Conservation (phyloP, 2,888 invertebrate genomes). For the Amphipoea oculea region DNA sequence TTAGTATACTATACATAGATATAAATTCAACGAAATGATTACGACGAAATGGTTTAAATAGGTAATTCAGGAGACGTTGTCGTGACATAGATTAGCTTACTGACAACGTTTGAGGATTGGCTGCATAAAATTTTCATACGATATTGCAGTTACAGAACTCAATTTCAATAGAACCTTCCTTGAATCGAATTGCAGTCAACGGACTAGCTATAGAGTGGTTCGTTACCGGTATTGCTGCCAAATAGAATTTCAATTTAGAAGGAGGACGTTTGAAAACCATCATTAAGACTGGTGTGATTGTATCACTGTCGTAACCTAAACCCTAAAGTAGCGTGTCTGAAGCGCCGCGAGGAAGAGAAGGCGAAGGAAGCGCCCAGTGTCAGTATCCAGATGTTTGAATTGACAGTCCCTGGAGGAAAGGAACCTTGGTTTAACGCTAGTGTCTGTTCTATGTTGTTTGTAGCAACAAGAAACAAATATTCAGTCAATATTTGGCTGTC, state of each 20-base stretch:
- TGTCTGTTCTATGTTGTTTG: not conserved
- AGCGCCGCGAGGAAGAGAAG: conserved; percentile 98
- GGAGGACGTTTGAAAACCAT: conserved; percentile 13
- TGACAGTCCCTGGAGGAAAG: not conserved
- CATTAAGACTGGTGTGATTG: not conserved
- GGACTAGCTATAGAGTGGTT: conserved; percentile 21
- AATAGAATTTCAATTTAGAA: conserved; percentile 23
- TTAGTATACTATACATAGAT: no score
- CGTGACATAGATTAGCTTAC: conserved; percentile 27
- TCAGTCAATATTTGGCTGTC: conserved; percentile 7
- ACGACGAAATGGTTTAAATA: conserved; percentile 29
- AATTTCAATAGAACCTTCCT: conserved; percentile 41
- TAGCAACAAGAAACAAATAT: conserved; percentile 8
- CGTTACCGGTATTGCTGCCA: conserved; percentile 16
- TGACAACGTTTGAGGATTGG: conserved; percentile 22
- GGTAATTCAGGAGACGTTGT: conserved; percentile 27
- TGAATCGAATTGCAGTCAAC: conserved; percentile 45
- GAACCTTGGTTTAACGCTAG: not conserved
- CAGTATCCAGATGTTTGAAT: conserved; percentile 16
- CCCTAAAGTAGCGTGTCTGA: conserved; percentile 99
- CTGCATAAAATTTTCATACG: conserved; percentile 42
- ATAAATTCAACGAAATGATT: conserved; percentile 22
- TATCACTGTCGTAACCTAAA: conserved; percentile 95
- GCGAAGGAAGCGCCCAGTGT: conserved; percentile 95
- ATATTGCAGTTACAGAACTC: conserved; percentile 50